Conservation (phyloP, 2,113 vertebrate genomes). For the Cranoglanis bouderius region DNA sequence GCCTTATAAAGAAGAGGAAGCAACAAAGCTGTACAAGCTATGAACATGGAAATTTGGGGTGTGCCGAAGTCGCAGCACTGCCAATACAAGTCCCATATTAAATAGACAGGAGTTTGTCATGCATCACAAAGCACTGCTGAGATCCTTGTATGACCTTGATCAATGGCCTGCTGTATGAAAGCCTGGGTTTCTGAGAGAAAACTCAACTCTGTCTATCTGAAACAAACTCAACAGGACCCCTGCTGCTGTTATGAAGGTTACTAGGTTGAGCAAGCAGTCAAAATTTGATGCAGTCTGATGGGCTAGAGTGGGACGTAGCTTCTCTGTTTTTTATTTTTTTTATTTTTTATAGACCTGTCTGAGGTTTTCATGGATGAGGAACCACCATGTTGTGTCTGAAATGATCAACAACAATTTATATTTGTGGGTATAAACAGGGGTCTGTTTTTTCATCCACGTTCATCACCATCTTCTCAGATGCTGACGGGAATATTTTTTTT, state of each 20-base stretch:
- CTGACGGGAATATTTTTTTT: neutral
- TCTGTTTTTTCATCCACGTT: neutral
- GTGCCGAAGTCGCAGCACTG: neutral
- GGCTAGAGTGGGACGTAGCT: neutral
- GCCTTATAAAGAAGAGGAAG: neutral
- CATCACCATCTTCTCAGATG: neutral
- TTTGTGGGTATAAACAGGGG: neutral
- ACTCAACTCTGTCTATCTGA: neutral
- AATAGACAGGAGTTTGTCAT: neutral
- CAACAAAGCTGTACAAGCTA: neutral
- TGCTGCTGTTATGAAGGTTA: neutral
- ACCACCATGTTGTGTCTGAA: neutral
- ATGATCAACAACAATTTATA: neutral
- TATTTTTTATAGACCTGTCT: neutral
- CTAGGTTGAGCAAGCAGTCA: neutral
- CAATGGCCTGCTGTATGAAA: neutral
- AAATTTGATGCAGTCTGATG: neutral
- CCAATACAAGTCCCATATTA: neutral
- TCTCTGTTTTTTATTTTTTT: neutral
- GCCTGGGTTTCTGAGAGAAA: neutral
- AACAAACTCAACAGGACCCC: neutral
- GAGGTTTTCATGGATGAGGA: neutral
- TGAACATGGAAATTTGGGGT: neutral
- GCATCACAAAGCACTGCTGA: neutral
- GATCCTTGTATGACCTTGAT: neutral